A percentile compares a stretch with the other conserved stretches of the same genome.
These are phyloP conservation scores for Anas bahamensis DNA, from an alignment of 2,797 vertebrate species.

Conservation along the genomic window DNA sequence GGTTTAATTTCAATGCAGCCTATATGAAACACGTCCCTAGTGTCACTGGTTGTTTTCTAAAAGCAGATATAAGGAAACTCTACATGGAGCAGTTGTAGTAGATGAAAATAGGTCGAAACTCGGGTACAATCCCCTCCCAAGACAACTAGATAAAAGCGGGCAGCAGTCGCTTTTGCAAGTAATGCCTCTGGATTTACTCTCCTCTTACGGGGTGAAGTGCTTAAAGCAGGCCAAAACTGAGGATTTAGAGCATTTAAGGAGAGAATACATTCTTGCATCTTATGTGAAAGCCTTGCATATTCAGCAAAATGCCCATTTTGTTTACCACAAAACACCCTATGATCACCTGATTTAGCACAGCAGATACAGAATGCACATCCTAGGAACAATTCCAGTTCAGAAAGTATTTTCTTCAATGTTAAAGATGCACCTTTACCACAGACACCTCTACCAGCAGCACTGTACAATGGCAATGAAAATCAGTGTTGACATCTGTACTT, in stretches of 20 bases:
- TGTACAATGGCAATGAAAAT: background rate
- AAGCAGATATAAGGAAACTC: background rate
- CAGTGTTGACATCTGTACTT: conserved; percentile 8
- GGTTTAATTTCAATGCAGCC: conserved; percentile 52
- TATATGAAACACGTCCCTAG: conserved; percentile 19
- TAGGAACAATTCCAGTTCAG: background rate
- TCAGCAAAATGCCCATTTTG: background rate
- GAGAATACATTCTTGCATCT: background rate
- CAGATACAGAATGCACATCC: fast-evolving
- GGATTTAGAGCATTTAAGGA: background rate
- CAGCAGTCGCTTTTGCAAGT: background rate
- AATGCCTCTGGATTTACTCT: background rate
- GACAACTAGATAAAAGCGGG: background rate
- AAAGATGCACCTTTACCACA: background rate
- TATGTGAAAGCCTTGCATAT: background rate
- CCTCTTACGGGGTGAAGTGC: background rate
- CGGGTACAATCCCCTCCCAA: background rate
- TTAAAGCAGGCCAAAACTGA: background rate
- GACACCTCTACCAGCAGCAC: background rate
- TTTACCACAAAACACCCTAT: background rate
- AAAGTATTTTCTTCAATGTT: background rate
- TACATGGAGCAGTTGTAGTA: background rate
- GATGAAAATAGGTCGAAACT: conserved; percentile 34
- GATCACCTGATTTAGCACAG: background rate
- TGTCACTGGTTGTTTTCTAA: conserved; percentile 27